A percentile compares a stretch with the other conserved stretches of the same genome.
phyloP scores from a whole-genome alignment of 2,113 vertebrate species.

The Chloropsis cyanopogon region DNA sequence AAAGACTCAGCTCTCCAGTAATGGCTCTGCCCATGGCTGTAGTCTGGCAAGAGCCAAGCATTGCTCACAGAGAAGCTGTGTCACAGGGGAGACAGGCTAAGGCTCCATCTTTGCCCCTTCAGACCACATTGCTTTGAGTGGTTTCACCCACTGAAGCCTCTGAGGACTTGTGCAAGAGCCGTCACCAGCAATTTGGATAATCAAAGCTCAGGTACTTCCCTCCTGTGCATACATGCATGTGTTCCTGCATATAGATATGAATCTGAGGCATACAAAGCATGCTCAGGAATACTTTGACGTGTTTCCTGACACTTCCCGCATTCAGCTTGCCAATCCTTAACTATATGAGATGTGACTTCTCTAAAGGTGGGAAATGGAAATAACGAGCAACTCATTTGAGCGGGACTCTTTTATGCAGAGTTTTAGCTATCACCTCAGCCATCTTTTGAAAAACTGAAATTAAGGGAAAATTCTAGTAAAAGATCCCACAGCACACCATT shows the following conservation, averaged over 20 bases:
- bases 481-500: not conserved
- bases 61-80: not conserved
- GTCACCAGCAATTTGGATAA: not conserved
- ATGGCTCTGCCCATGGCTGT: not conserved
- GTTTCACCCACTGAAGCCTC: not conserved
- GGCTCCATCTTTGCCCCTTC: not conserved
- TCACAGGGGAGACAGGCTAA: not conserved
- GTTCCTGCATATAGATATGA: not conserved
- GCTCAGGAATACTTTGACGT: not conserved
- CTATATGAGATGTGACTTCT: conserved; percentile 2
- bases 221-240: not conserved
- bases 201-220: not conserved
- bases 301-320: not conserved
- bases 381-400: not conserved
- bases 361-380: not conserved
- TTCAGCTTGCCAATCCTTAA: conserved; percentile 15
- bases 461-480: not conserved
- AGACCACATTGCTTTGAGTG: fast-evolving
- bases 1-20: not conserved
- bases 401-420: not conserved
- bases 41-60: not conserved
- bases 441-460: not conserved
- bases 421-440: not conserved
- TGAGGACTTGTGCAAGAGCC: not conserved
- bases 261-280: not conserved